Conservation (phyloP, 2,113 vertebrate species). For the Coregonus clupeaformis region DNA sequence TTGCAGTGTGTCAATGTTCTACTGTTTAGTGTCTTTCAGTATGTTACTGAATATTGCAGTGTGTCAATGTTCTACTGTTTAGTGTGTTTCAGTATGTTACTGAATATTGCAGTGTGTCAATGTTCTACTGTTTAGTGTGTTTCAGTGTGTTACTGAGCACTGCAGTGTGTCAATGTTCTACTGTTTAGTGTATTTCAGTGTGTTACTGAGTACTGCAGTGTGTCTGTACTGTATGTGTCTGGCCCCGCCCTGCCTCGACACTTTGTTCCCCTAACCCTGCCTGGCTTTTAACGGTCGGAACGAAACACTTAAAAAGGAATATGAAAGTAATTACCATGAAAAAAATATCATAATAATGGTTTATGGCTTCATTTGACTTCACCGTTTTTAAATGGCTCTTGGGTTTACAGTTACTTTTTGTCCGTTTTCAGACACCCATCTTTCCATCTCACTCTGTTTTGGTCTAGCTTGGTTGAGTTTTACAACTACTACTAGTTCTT, state of each 20-base stretch:
- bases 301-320: conserved; percentile 60
- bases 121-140: background rate
- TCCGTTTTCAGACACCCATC: background rate
- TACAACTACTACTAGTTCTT: background rate
- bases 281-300: conserved; percentile 56
- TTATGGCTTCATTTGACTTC: conserved; percentile 54
- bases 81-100: conserved; percentile 1
- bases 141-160: background rate
- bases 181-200: background rate
- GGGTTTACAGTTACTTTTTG: conserved; percentile 23
- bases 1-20: background rate
- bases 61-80: background rate
- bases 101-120: background rate
- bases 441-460: conserved; percentile 14
- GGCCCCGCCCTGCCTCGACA: conserved; percentile 24
- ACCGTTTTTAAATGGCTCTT: conserved; percentile 22
- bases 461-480: conserved; percentile 1
- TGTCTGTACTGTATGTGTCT: conserved; percentile 1
- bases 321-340: conserved; percentile 54
- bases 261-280: conserved; percentile 32
- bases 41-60: background rate
- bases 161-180: background rate
- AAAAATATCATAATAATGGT: conserved; percentile 48
- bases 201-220: conserved; percentile 1
- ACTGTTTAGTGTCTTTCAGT: background rate